Evolutionary conservation across 2,888 invertebrate genomes (phyloP), one percentile per base, ranked within the genome.

Genomic region (Barypeithes pellucidus): DNA sequence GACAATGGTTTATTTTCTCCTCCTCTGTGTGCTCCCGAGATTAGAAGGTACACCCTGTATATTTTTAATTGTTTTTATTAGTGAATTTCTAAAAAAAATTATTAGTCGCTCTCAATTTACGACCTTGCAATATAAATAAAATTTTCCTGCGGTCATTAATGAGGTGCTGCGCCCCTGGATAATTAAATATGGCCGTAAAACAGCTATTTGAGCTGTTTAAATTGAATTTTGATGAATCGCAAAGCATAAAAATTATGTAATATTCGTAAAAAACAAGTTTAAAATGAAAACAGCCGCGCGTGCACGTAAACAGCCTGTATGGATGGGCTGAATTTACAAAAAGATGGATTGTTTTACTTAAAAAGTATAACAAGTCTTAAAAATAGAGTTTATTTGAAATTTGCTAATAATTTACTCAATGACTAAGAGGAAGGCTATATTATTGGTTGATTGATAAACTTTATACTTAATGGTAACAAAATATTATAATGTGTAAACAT

Each of bases 211-310:
- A 20, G 18, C 14, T 8, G 45, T 47, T 18, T 0, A 18, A 18
- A 47, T 47, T 18, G 7, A 12, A 50, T 50, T 50, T 50, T 50
- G n/a, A 50, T 50, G 12, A 22, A 50, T 24, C n/a, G 50, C n/a
- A 11, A 0, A 3, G n/a, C 12, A n/a, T 12, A 24, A 50, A 50
- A 50, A 22, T 50, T 47, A 14, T 45, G 1, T 47, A 20, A 18
- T 47, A 12, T 22, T 22, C 1, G 12, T 50, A 22, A 24, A 22
- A 45, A 47, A 22, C 7, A 22, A 24, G 12, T 11, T 22, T 24
- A 24, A 22, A 11, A 24, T 22, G 24, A 22, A 4, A 22, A 20
- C 3, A 16, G n/a, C 43, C 12, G 22, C 24, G 9, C 18, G 12
- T 50, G n/a, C 12, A 12, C 4, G 20, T 50, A 22, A 22, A 22